Base-by-base conservation (phyloP, 1,140 invertebrate genomes). In the Drosophila arizonae region DNA sequence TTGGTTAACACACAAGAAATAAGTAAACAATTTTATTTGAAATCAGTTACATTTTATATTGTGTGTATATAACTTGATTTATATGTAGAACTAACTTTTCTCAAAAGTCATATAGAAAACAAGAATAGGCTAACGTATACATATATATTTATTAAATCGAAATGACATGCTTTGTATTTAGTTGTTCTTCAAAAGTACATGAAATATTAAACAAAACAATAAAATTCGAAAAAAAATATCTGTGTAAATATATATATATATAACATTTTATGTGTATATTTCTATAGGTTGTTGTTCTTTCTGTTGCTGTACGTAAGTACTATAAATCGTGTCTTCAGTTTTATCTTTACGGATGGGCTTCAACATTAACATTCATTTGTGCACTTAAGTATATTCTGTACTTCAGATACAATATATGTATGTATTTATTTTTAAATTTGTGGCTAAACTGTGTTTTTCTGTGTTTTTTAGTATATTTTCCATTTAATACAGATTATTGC, bases 231-330 rank as follows among this genome's bases (percentile, higher is more conserved):
- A 33, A 58, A 11, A 45, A 51, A 61, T 63, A 70, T 55, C 54
- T 74, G 58, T 75, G 60, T 76, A 68, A 73, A 57, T 71, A 54
- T 72, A 68, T 72, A 64, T 79, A 65, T 62, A 65, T 65, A 84
- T 77, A 85, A 77, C 70, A 80, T 81, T 77, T 80, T 85, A 85
- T 81, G 81, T 85, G 74, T 85, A 71, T 77, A 69, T 41, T 52
- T 65, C 45, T 57, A 62, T 70, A 55, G 0, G 73, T 33, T 82
- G 60, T 3, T 39, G 72, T 33, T 75, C 67, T 33, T 68, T 71
- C 58, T 82, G 60, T 50, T 26, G 78, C 60, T 50, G 33, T 65
- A 68, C 64, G 72, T 77, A 66, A 39, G 41, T 64, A 54, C 11
- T 54, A 65, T 64, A 55, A 57, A 43, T 61, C 24, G 74, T 81